Evolutionary conservation across 2,888 invertebrate species (phyloP).

Genomic region (Xylota segnis): DNA sequence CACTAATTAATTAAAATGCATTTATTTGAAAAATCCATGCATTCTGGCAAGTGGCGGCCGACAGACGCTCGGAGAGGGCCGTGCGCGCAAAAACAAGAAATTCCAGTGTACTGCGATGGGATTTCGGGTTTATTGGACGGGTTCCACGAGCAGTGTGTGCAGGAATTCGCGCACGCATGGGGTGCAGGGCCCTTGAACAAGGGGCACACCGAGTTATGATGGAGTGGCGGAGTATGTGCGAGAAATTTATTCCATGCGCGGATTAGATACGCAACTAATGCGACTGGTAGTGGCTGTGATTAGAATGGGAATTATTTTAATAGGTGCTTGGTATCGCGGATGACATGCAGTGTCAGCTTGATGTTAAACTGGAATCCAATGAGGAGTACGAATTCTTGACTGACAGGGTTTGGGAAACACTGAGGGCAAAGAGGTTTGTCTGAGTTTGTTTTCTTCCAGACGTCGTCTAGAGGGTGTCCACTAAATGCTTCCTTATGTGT

Average conservation of each 20-base stretch:
- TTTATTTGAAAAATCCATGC: constrained; percentile 76
- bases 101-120: constrained; percentile 69
- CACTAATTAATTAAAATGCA: constrained; percentile 76
- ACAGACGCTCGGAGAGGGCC: constrained; percentile 25
- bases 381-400: not conserved
- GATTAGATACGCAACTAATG: constrained; percentile 41
- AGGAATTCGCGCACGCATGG: constrained; percentile 56
- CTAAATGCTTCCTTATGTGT: too few relatives aligned
- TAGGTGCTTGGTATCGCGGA: not conserved
- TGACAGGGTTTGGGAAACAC: too few relatives aligned
- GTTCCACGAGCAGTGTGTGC: constrained; percentile 63
- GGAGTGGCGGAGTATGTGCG: constrained; percentile 39
- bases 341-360: not conserved
- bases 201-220: constrained; percentile 44
- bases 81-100: constrained; percentile 67
- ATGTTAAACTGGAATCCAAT: not conserved
- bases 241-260: constrained; percentile 51
- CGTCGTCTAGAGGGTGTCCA: too few relatives aligned
- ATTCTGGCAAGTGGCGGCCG: constrained; percentile 60
- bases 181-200: constrained; percentile 54
- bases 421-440: too few relatives aligned
- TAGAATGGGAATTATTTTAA: constrained; percentile 3
- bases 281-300: constrained; percentile 21
- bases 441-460: too few relatives aligned
- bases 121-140: constrained; percentile 73